Base-by-base conservation (phyloP, 2,888 invertebrate genomes). In the Caradrina clavipalpis region DNA sequence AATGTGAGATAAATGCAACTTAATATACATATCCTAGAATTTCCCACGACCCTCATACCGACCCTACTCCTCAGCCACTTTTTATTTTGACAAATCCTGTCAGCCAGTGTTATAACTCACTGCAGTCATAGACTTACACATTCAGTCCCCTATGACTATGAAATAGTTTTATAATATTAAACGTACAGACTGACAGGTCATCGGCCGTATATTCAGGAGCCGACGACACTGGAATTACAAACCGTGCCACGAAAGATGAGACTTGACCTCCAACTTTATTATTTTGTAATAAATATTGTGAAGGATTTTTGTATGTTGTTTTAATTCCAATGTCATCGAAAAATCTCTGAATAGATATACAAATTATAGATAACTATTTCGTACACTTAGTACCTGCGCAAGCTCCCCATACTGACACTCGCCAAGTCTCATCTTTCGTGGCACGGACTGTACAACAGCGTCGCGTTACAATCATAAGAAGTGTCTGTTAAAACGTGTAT, bases 31-130 rank as follows among this genome's bases (percentile, higher is more conserved):
- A 22, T 75, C 56, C 22, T 60, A 31, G 35, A 39, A 57, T 15
- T 42, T 31, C 10, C 26, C 13, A 3, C 17, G 0, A 15, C 11
- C 0, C 8, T 45, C 47, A 57, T 62, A 57, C n/a, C 8, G 35
- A 67, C 73, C 73, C 74, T 82, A 82, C 59, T 26, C 54, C 21
- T 45, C 56, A 26, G 70, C 10, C n/a, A 58, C 69, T 76, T 84
- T 81, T 79, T 81, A 42, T 66, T 73, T 67, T 73, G 76, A 68
- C 86, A 81, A 79, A 79, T 71, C 84, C 83, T 72, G 80, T 85
- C 75, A 76, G 55, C 49, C n/a, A 49, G 64, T 22, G 55, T 79
- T 56, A 79, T 66, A 69, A 77, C 60, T 53, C 58, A 67, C 62
- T 76, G 66, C 68, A 73, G 60, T 75, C 59, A 59, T 19, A 31